Evolutionary conservation across 2,888 invertebrate genomes (phyloP).

Genomic region (Lepeophtheirus nordmannii): DNA sequence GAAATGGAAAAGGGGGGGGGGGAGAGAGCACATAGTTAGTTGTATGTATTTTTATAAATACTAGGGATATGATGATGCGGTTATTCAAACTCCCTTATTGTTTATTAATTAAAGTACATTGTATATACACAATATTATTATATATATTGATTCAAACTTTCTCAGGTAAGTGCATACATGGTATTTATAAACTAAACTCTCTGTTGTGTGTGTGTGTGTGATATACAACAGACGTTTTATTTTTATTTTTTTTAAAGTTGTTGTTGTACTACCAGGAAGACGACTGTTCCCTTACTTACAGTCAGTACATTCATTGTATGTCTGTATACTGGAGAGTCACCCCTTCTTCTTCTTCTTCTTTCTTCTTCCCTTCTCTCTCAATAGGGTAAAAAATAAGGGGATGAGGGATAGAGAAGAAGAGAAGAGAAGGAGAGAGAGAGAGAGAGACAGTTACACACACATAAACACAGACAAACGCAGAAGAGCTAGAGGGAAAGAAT

Average conservation of each 20-base stretch:
- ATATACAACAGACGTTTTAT: neutral
- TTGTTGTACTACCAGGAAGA: slow-evolving; percentile 2
- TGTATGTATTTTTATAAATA: too few species aligned
- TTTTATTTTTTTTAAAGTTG: neutral
- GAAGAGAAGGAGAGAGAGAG: neutral
- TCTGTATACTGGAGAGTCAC: neutral
- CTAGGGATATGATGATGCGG: too few species aligned
- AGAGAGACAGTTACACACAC: neutral
- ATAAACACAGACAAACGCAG: neutral
- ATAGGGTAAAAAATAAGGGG: slow-evolving; percentile 3
- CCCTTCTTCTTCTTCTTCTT: neutral
- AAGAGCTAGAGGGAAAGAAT: neutral
- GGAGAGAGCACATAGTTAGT: too few species aligned
- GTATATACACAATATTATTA: too few species aligned
- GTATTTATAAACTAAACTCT: too few species aligned
- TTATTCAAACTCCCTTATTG: too few species aligned
- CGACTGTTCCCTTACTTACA: neutral
- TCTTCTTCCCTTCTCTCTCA: neutral
- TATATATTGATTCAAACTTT: too few species aligned
- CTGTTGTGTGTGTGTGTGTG: neutral
- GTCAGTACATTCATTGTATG: neutral
- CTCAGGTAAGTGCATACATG: too few species aligned
- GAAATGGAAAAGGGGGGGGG: too few species aligned
- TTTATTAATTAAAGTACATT: too few species aligned
- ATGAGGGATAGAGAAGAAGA: neutral